Evolutionary conservation across 2,888 invertebrate genomes (phyloP).

Genomic region (Aphodius granarius): DNA sequence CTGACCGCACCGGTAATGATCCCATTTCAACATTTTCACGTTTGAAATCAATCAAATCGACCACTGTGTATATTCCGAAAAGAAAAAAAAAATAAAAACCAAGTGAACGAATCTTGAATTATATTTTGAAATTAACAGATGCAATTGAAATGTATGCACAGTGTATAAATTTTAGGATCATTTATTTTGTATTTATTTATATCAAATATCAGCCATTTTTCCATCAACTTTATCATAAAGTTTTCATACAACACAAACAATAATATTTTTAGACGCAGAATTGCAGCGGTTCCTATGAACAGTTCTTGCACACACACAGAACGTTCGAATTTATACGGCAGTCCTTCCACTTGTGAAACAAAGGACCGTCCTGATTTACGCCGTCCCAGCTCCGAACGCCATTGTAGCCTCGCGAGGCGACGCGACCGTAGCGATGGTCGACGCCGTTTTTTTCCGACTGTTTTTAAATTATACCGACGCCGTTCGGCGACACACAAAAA

Average conservation of each 20-base stretch:
- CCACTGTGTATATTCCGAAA: too few relatives aligned
- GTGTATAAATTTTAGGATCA: too few relatives aligned
- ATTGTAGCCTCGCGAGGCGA: slow-evolving; percentile 16
- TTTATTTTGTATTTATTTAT: too few relatives aligned
- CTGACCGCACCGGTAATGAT: slow-evolving; percentile 4
- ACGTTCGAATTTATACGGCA: not conserved
- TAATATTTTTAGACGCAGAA: not conserved
- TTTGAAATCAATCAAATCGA: not conserved
- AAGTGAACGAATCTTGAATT: too few relatives aligned
- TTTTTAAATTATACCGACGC: not conserved
- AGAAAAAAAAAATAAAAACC: not conserved
- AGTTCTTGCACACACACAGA: not conserved
- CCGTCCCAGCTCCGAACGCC: slow-evolving; percentile 31
- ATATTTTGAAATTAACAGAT: too few relatives aligned
- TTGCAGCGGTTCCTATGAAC: not conserved
- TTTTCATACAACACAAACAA: not conserved
- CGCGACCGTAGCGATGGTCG: not conserved
- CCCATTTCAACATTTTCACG: not conserved
- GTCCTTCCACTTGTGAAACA: slow-evolving; percentile 42
- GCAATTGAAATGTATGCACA: too few relatives aligned
- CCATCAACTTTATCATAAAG: not conserved
- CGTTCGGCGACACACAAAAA: not conserved
- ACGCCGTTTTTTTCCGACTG: not conserved
- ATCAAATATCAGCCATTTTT: not conserved
- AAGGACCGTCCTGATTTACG: slow-evolving; percentile 45